Percentiles rank a stretch among this genome's conserved stretches.
Evolutionary conservation across 2,888 invertebrate species (phyloP).

Genomic region (Eledona agricola): DNA sequence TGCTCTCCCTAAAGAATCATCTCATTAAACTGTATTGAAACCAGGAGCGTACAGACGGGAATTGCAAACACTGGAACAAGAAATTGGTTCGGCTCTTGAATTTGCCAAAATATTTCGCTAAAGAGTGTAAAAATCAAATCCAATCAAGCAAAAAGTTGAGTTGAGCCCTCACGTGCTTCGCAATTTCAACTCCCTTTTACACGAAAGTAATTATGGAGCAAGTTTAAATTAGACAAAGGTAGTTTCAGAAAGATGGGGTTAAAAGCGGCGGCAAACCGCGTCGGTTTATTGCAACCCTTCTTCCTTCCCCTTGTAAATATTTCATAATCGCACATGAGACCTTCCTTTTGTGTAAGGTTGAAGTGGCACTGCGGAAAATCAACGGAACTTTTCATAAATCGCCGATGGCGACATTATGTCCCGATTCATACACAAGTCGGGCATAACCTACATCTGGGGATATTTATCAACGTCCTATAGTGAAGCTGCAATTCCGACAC

Average conservation of each 20-base stretch:
- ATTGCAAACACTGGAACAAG: too few species aligned
- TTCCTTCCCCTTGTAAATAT: constrained; percentile 7
- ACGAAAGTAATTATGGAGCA: constrained; percentile 26
- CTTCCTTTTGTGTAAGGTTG: background rate
- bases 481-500: constrained; percentile 7
- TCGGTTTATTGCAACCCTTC: constrained; percentile 8
- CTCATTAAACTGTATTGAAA: too few species aligned
- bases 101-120: too few species aligned
- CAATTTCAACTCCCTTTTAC: constrained; percentile 20
- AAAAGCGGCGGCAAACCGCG: constrained; percentile 10
- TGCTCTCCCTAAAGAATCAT: too few species aligned
- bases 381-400: too few species aligned
- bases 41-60: too few species aligned
- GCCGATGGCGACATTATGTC: too few species aligned
- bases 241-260: constrained; percentile 25
- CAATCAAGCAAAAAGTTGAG: too few species aligned
- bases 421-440: constrained; percentile 9
- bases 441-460: constrained; percentile 7
- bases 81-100: too few species aligned
- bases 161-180: constrained; percentile 8
- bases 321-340: constrained; percentile 15
- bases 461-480: constrained; percentile 21
- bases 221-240: constrained; percentile 35
- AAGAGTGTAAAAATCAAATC: too few species aligned
- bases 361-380: too few species aligned